phyloP scores from a whole-genome alignment of 2,797 vertebrate genomes.

The Ceryle rudis region DNA sequence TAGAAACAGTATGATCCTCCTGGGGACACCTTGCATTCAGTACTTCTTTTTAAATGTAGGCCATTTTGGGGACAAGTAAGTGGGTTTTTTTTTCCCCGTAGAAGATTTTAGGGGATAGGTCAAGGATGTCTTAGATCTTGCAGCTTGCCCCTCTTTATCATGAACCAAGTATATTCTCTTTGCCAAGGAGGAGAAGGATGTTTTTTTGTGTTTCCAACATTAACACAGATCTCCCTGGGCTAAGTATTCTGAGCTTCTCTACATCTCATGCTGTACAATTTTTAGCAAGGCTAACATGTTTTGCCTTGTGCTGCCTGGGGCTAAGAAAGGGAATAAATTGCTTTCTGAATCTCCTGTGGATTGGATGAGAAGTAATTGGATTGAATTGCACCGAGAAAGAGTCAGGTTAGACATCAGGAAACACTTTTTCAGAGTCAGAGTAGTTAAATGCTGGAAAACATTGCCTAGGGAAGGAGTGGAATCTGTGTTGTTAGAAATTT shows the following conservation, averaged over 20 bases:
- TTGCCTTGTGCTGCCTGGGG: slow-evolving; percentile 52
- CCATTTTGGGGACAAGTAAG: neutral
- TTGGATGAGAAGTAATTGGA: slow-evolving; percentile 26
- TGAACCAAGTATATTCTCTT: neutral
- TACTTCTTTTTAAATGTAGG: neutral
- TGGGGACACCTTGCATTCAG: neutral
- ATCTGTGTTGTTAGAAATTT: slow-evolving; percentile 51
- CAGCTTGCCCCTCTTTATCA: neutral
- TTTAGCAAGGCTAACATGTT: slow-evolving; percentile 17
- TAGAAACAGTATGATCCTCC: slow-evolving; percentile 19
- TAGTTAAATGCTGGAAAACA: slow-evolving; percentile 44
- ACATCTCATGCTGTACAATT: neutral
- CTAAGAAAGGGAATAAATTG: slow-evolving; percentile 43
- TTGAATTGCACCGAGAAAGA: slow-evolving; percentile 42
- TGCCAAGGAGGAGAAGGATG: neutral
- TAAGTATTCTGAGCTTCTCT: neutral
- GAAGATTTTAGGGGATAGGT: neutral
- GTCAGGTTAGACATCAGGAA: slow-evolving; percentile 56
- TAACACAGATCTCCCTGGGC: neutral
- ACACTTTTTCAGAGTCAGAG: slow-evolving; percentile 33
- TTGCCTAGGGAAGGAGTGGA: slow-evolving; percentile 65
- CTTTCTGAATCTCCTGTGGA: slow-evolving; percentile 21
- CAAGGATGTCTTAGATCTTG: neutral
- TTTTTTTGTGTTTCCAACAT: neutral
- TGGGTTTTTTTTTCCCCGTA: neutral